phyloP scores from a whole-genome alignment of 2,888 invertebrate species.

The Troilus luridus region DNA sequence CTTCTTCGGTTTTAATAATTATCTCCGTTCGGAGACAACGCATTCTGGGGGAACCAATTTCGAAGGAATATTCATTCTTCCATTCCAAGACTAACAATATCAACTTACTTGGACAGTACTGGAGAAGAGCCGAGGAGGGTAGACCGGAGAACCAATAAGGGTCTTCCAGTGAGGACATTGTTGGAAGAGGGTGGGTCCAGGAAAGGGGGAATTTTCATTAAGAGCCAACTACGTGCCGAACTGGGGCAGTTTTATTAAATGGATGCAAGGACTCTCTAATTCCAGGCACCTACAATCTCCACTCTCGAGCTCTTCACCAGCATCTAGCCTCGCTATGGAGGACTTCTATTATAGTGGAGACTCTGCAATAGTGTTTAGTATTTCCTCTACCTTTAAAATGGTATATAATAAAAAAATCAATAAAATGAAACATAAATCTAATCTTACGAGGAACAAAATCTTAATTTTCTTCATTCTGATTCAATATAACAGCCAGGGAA shows the following conservation, averaged over 20 bases:
- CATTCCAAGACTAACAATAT: not conserved
- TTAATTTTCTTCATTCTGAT: no score
- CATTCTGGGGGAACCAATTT: no score
- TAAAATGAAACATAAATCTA: not conserved
- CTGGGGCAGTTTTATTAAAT: slow-evolving; percentile 22
- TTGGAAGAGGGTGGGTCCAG: slow-evolving; percentile 13
- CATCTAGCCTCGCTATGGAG: not conserved
- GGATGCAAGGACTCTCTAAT: slow-evolving; percentile 30
- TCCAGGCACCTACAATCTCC: slow-evolving; percentile 27
- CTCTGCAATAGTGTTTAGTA: not conserved
- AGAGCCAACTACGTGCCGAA: slow-evolving; percentile 38
- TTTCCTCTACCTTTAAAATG: not conserved
- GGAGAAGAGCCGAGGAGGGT: not conserved
- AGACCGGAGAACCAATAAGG: slow-evolving; percentile 29
- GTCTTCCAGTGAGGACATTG: slow-evolving; percentile 7
- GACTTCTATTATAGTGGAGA: not conserved
- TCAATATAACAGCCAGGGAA: not conserved
- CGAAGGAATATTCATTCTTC: not conserved
- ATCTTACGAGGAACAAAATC: no score
- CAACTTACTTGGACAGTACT: not conserved
- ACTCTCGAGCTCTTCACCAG: no score
- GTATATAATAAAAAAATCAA: not conserved
- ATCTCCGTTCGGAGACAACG: no score
- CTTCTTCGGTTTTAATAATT: no score
- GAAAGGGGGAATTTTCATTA: slow-evolving; percentile 23